These are phyloP conservation scores for Tonatia bakeri DNA, from an alignment of 2,113 vertebrate genomes.

Conservation along the genomic window DNA sequence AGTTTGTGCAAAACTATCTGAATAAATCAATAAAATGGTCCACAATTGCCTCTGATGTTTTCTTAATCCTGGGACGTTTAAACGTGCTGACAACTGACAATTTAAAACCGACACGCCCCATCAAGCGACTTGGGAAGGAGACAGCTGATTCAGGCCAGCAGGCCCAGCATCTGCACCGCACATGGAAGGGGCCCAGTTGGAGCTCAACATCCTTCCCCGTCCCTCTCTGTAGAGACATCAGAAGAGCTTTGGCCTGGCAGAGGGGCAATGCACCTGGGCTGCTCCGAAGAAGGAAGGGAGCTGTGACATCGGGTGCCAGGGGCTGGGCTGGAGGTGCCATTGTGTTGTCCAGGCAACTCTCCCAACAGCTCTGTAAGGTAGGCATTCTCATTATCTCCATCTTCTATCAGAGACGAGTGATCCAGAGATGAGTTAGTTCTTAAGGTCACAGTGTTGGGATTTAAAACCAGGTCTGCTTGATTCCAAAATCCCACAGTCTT, in stretches of 20 bases:
- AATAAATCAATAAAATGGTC: slow-evolving; percentile 58
- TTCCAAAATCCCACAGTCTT: not conserved
- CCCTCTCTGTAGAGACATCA: not conserved
- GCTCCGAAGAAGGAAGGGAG: not conserved
- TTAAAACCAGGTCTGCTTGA: not conserved
- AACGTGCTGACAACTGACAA: slow-evolving; percentile 42
- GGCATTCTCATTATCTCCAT: not conserved
- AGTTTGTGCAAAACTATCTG: slow-evolving; percentile 39
- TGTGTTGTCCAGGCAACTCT: not conserved
- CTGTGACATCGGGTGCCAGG: too few relatives aligned
- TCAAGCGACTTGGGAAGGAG: not conserved
- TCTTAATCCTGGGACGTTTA: slow-evolving; percentile 7
- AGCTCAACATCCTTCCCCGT: not conserved
- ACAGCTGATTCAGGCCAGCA: not conserved
- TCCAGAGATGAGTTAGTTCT: not conserved
- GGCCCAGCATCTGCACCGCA: not conserved
- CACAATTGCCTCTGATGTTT: slow-evolving; percentile 29
- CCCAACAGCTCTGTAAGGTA: not conserved
- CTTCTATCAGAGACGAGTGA: not conserved
- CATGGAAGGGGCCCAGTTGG: not conserved
- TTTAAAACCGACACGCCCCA: slow-evolving; percentile 25
- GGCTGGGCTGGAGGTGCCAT: not conserved
- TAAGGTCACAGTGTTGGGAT: not conserved
- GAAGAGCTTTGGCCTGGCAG: not conserved
- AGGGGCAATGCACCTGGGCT: not conserved